phyloP scores from a whole-genome alignment of 2,888 invertebrate species.

The Nesidiocoris tenuis region DNA sequence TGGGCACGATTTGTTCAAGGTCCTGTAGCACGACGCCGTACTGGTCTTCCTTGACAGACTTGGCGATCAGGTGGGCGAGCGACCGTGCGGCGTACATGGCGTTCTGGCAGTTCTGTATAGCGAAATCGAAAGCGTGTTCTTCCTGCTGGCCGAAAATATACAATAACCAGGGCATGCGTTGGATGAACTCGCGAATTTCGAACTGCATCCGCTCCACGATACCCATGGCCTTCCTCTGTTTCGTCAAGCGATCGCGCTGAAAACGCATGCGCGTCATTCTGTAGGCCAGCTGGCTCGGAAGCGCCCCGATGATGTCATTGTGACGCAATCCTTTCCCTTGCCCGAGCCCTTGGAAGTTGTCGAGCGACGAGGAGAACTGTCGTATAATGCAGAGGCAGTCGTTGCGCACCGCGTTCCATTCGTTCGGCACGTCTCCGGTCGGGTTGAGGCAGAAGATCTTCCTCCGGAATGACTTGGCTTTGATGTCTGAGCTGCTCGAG shows the following conservation, averaged over 20 bases:
- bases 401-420: slow-evolving; percentile 7
- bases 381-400: slow-evolving; percentile 7
- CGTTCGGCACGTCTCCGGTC: slow-evolving; percentile 8
- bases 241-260: background rate
- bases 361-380: background rate
- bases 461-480: background rate
- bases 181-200: background rate
- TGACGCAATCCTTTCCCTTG: background rate
- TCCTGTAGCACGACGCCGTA: slow-evolving; percentile 19
- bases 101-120: slow-evolving; percentile 3
- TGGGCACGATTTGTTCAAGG: slow-evolving; percentile 4
- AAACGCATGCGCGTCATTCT: background rate
- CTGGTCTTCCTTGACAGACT: slow-evolving; percentile 12
- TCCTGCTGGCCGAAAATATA: slow-evolving; percentile 12
- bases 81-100: background rate
- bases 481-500: background rate
- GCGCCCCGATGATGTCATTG: background rate
- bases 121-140: slow-evolving; percentile 4
- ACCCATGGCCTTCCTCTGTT: slow-evolving; percentile 8
- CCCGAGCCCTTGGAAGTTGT: background rate
- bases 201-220: slow-evolving; percentile 2
- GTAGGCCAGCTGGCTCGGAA: slow-evolving; percentile 4
- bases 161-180: slow-evolving; percentile 11
- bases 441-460: slow-evolving; percentile 23
- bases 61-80: slow-evolving; percentile 7